Base-by-base conservation (phyloP, 1,140 invertebrate genomes). In the Pseudachorutes palmiensis region DNA sequence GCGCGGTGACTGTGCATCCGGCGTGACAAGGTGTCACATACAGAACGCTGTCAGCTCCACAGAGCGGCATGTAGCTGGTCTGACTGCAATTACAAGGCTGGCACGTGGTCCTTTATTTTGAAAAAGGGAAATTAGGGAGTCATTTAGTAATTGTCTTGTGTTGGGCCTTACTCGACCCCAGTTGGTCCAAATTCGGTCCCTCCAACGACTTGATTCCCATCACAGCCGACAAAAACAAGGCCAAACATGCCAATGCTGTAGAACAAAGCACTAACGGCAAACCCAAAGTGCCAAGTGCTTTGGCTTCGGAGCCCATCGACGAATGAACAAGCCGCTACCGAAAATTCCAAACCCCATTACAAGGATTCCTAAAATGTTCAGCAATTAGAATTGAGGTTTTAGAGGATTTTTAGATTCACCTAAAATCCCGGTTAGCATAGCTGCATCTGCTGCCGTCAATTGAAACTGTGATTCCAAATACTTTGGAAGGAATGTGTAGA, bases 401-500 rank as follows among this genome's bases (percentile, higher is more conserved):
- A 64, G 30, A n/a, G n/a, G n/a, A n/a, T n/a, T n/a, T n/a, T 45
- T 12, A 45, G 36, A 9, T 24, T 55, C 24, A 55, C 51, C 51
- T 14, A 32, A 12, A 77, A 80, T 80, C 87, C 90, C 92, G 80
- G 92, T 88, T 74, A 95, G 88, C 83, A 94, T 87, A 76, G 92
- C 94, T 41, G 92, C 92, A 75, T 89, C 85, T 77, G 90, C 87
- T 57, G 92, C 89, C 19, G 91, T 86, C 74, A 94, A 79, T 68
- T 89, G 83, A 80, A 95, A 96, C 82, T 94, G 91, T 58, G 87
- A 89, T 81, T 95, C 92, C 70, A 96, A 80, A 78, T 94, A 96
- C 79, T 96, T 96, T 59, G 93, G 92, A 73, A 95, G 81, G 79
- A 95, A 97, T 49, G 91, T 93, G 79, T 94, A 94, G 9, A 94